Evolutionary conservation across 1,140 invertebrate species (phyloP), one percentile per base, ranked within the genome.

Genomic region (Drosophila leontia): DNA sequence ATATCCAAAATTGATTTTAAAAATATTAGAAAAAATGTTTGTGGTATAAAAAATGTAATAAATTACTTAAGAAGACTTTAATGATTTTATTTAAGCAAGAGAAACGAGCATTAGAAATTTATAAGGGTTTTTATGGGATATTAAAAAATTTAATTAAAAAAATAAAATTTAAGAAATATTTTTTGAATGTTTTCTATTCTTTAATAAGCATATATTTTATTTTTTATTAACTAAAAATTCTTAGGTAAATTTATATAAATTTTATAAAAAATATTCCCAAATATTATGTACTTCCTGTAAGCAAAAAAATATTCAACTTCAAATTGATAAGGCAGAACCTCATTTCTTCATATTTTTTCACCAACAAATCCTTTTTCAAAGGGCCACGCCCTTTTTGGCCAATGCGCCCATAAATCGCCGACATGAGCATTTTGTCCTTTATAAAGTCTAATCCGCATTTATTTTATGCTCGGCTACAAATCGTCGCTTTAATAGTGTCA

Each of bases 381-480:
- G n/a, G 26, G 51, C 77, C 82, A 84, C 82, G 77, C 77, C 77
- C 72, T 42, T 23, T 55, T 15, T 51, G 26, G 75, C 47, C 56
- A 59, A 29, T 69, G 57, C 51, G 34, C 78, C 58, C 88, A 92
- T 92, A 91, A 92, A 92, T 92, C 74, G 87, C 86, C 62, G 74
- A 75, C 83, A 88, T 77, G 91, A 88, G 90, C 85, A 90, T 85
- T 92, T 92, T 92, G 91, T 92, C 91, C 91, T 86, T 92, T 92
- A 92, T 92, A 92, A 87, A 91, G 91, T 92, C 91, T 92, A 92
- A 92, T 92, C 91, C 91, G 91, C 91, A 92, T 92, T 92, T 92
- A 92, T 92, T 92, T 92, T 92, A 92, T 92, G 90, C 84, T 71
- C 88, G 80, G 88, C 91, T 92, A 92, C 91, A 92, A 92, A 92